A percentile compares a stretch with the other conserved stretches of the same genome.
These are phyloP conservation scores for Spermophilus dauricus DNA, from an alignment of 2,113 vertebrate genomes.

Conservation along the genomic window DNA sequence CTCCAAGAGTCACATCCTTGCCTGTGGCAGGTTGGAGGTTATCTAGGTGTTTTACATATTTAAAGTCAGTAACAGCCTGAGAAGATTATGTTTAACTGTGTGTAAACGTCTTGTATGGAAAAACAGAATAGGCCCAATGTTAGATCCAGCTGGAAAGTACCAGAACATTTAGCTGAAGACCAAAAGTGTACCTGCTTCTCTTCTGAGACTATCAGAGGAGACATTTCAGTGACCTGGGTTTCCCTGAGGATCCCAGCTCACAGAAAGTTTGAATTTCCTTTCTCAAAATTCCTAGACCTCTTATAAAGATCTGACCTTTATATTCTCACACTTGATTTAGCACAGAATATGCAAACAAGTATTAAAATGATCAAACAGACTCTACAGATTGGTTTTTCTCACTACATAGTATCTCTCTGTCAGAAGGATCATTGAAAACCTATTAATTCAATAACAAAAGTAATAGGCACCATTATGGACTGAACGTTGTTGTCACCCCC, in stretches of 20 bases:
- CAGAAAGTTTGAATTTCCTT: constrained; percentile 1
- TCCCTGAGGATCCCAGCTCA: background rate
- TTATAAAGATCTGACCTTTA: background rate
- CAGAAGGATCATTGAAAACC: background rate
- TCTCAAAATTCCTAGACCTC: background rate
- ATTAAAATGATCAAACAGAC: background rate
- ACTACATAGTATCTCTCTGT: background rate
- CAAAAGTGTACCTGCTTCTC: background rate
- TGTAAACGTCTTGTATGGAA: constrained; percentile 49
- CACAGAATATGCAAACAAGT: background rate
- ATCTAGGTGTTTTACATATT: constrained; percentile 69
- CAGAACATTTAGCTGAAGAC: background rate
- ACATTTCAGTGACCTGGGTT: background rate
- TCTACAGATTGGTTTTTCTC: background rate
- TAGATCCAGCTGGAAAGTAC: constrained; percentile 8
- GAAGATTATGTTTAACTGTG: constrained; percentile 65
- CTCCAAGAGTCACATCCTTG: constrained; percentile 73
- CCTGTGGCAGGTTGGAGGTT: constrained; percentile 77
- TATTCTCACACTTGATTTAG: background rate
- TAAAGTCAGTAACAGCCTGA: constrained; percentile 79
- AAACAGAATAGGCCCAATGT: constrained; percentile 28
- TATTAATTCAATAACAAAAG: background rate
- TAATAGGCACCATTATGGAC: background rate
- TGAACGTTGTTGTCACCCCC: background rate
- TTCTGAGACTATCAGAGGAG: background rate